phyloP scores from a whole-genome alignment of 2,113 vertebrate species.

The Abramis brama region DNA sequence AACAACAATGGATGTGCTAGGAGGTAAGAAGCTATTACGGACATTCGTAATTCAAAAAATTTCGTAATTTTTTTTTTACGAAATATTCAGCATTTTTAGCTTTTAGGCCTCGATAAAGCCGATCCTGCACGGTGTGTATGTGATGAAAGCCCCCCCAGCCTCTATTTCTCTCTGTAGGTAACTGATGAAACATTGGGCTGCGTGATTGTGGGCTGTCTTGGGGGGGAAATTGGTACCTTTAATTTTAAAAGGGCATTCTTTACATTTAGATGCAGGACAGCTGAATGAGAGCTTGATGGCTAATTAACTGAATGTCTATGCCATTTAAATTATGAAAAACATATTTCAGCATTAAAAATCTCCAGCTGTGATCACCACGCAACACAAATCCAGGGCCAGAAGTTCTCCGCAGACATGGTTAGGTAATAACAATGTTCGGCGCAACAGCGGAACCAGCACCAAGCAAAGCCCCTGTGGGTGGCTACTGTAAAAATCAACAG shows the following conservation, averaged over 20 bases:
- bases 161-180: slow-evolving; percentile 35
- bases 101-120: background rate
- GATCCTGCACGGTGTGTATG: background rate
- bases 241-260: slow-evolving; percentile 38
- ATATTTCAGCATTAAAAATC: slow-evolving; percentile 19
- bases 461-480: slow-evolving; percentile 2
- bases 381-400: slow-evolving; percentile 15
- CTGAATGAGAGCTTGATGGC: background rate
- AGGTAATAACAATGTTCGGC: slow-evolving; percentile 34
- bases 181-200: slow-evolving; percentile 44
- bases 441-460: slow-evolving; percentile 1
- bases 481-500: slow-evolving; percentile 48
- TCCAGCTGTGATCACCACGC: slow-evolving; percentile 30
- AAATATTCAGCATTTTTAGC: background rate
- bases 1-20: background rate
- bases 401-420: slow-evolving; percentile 29
- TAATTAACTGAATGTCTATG: slow-evolving; percentile 42
- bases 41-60: no score
- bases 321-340: slow-evolving; percentile 35
- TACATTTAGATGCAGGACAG: slow-evolving; percentile 12
- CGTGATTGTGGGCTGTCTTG: slow-evolving; percentile 26
- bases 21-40: background rate
- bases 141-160: background rate
- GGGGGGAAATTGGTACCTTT: slow-evolving; percentile 44
- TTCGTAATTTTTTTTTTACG: no score